Percentiles rank a stretch among this genome's conserved stretches.
phyloP scores from a whole-genome alignment of 2,888 invertebrate genomes.

The Ariolimax columbianus region DNA sequence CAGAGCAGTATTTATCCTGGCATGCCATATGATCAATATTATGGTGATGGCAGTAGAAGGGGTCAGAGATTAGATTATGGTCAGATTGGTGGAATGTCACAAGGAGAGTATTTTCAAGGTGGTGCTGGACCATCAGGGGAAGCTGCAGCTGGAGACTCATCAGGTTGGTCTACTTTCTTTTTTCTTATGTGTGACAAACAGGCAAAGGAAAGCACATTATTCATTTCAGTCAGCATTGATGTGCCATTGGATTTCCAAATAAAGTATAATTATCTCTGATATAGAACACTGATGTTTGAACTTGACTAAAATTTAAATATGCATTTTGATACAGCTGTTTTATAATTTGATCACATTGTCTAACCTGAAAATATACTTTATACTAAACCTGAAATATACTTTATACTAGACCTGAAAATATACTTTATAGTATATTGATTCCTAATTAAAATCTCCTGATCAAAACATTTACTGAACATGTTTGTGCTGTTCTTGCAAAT shows the following conservation, averaged over 20 bases:
- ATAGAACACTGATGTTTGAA: background rate
- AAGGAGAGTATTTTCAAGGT: constrained; percentile 25
- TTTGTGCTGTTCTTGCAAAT: background rate
- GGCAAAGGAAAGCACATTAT: background rate
- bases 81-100: constrained; percentile 33
- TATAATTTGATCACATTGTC: too few relatives aligned
- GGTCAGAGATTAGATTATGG: constrained; percentile 45
- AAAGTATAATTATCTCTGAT: background rate
- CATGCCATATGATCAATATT: constrained; percentile 49
- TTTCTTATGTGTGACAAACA: background rate
- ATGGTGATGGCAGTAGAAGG: constrained; percentile 41
- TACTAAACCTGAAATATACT: too few relatives aligned
- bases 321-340: too few relatives aligned
- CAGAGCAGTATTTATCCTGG: constrained; percentile 33
- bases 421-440: background rate
- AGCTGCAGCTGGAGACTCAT: constrained; percentile 42
- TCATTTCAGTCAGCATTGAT: background rate
- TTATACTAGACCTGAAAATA: background rate
- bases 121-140: constrained; percentile 47
- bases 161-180: constrained; percentile 49
- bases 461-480: background rate
- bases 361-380: background rate
- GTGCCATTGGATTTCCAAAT: background rate
- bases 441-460: background rate
- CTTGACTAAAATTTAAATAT: background rate